phyloP scores from a whole-genome alignment of 2,888 invertebrate species.

The Nysson spinosus region DNA sequence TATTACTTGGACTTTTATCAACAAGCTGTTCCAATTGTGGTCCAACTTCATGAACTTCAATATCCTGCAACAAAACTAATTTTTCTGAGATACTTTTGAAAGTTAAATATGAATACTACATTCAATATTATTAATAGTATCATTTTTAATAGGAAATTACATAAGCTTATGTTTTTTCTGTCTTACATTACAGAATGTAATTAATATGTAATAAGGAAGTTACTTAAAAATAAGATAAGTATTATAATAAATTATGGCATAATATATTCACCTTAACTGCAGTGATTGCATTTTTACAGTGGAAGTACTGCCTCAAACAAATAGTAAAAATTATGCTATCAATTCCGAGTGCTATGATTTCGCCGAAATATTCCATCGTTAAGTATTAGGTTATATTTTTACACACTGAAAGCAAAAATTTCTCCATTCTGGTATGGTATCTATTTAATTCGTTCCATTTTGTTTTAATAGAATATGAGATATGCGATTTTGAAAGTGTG shows the following conservation, averaged over 20 bases:
- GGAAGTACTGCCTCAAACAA: slow-evolving; percentile 86
- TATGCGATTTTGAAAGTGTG: slow-evolving; percentile 14
- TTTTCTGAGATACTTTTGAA: slow-evolving; percentile 23
- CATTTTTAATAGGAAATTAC: slow-evolving; percentile 7
- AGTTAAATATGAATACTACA: background rate
- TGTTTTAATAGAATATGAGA: slow-evolving; percentile 12
- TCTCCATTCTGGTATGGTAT: slow-evolving; percentile 18
- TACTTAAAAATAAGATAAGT: slow-evolving; percentile 2
- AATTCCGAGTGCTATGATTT: slow-evolving; percentile 85
- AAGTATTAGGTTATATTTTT: slow-evolving; percentile 66
- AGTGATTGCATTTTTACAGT: slow-evolving; percentile 85
- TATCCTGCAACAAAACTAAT: slow-evolving; percentile 78
- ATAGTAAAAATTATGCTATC: slow-evolving; percentile 86
- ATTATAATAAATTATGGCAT: background rate
- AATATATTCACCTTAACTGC: slow-evolving; percentile 82
- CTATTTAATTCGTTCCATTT: background rate
- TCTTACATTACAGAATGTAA: slow-evolving; percentile 5
- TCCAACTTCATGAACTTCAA: slow-evolving; percentile 85
- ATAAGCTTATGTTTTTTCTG: background rate
- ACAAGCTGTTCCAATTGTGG: slow-evolving; percentile 82
- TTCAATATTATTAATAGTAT: slow-evolving; percentile 5
- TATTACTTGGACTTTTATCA: slow-evolving; percentile 81
- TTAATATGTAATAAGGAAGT: no score
- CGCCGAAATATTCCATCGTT: slow-evolving; percentile 87
- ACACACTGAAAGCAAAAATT: slow-evolving; percentile 9